phyloP scores from a whole-genome alignment of 2,888 invertebrate genomes.

The Lasioglossum morio region DNA sequence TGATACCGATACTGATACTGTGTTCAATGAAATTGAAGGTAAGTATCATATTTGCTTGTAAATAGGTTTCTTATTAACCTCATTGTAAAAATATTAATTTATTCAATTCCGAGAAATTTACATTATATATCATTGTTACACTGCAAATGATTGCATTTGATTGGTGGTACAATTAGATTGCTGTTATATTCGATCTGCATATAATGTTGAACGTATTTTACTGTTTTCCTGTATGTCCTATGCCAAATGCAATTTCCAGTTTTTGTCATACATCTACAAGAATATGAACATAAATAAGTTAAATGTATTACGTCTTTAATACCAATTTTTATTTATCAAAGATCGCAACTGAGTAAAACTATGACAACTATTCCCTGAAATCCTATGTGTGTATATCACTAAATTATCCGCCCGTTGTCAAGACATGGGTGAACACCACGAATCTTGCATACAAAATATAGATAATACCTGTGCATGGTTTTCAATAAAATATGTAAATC shows the following conservation, averaged over 20 bases:
- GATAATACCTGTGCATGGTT: constrained; percentile 80
- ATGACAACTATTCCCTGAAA: constrained; percentile 69
- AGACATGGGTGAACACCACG: constrained; percentile 37
- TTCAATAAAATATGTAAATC: constrained; percentile 81
- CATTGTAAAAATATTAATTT: constrained; percentile 82
- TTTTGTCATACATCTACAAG: constrained; percentile 85
- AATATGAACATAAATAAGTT: constrained; percentile 79
- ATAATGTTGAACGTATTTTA: constrained; percentile 88
- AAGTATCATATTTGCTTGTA: constrained; percentile 83
- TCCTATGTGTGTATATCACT: constrained; percentile 60
- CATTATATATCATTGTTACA: constrained; percentile 74
- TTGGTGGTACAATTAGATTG: constrained; percentile 81
- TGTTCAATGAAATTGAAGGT: constrained; percentile 80
- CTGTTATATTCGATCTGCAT: constrained; percentile 87
- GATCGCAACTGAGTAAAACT: constrained; percentile 71
- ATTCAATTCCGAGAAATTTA: constrained; percentile 76
- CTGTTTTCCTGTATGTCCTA: constrained; percentile 87
- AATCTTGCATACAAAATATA: constrained; percentile 35
- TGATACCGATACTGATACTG: constrained; percentile 71
- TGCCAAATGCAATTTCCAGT: constrained; percentile 88
- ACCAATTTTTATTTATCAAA: constrained; percentile 76
- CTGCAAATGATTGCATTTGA: constrained; percentile 79
- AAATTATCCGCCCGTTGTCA: constrained; percentile 49
- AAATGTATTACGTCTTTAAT: constrained; percentile 76
- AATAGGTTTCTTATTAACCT: constrained; percentile 81